Base-by-base conservation (phyloP, 2,113 vertebrate species). In the Pogona vitticeps region DNA sequence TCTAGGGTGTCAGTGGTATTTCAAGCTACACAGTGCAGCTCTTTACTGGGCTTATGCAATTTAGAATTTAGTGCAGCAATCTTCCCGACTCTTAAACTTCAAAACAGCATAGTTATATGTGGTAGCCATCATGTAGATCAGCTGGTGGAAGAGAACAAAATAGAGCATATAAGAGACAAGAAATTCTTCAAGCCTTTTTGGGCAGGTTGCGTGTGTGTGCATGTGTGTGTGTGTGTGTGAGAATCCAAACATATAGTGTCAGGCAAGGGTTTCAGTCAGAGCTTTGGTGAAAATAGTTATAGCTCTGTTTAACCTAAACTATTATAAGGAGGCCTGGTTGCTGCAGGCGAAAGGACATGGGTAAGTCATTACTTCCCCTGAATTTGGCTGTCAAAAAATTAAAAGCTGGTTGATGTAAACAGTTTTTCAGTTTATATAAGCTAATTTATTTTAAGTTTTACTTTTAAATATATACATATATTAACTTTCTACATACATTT, bases 121-220 rank as follows among this genome's bases (percentile, higher is more conserved):
- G 93, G 99, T 98, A 97, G 98, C 98, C 99, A 99, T 99, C 99
- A 99, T 99, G 99, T 99, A 99, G 98, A 99, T 99, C 97, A 99
- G 98, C 99, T 99, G 99, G 98, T 98, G 98, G 97, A 98, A 99
- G 97, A 99, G 97, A 98, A 98, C 98, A 99, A 96, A 98, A 97
- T 93, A 95, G 96, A 98, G 96, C 95, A 96, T 89, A 90, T 98
- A 97, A 98, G 98, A 98, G 88, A 95, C 84, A 96, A 90, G 92
- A 89, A 92, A 94, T 89, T 88, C 95, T 82, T 10, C 72, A 87
- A 93, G 93, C 91, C 93, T 59, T 40, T n/a, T 80, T 13, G 90
- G 94, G 94, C 88, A 94, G 88, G 91, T 88, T 88, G 23, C 10
- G 52, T 95, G 9, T 82, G 87, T 75, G 59, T 81, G 75, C n/a